These are phyloP conservation scores for Myrmecobius fasciatus DNA, from an alignment of 2,113 vertebrate species.

Conservation along the genomic window DNA sequence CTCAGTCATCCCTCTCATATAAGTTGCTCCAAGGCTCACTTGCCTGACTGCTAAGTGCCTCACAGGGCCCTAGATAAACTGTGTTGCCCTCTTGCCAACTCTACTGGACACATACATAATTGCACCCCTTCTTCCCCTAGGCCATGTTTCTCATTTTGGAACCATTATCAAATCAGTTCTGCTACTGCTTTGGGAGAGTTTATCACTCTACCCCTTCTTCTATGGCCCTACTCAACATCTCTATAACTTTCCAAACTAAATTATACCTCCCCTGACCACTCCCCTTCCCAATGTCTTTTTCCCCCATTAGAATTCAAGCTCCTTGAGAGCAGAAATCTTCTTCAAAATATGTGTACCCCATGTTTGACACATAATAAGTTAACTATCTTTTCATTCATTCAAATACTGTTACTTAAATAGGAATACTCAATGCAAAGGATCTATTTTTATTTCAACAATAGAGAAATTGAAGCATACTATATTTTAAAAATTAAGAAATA, in stretches of 20 bases:
- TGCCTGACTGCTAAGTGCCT: not conserved
- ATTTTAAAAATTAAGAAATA: slow-evolving; percentile 40
- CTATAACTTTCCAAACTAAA: not conserved
- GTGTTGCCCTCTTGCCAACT: not conserved
- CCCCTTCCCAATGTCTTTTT: not conserved
- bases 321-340: not conserved
- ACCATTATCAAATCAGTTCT: not conserved
- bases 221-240: not conserved
- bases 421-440: slow-evolving; percentile 26
- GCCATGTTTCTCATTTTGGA: not conserved
- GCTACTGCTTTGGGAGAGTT: not conserved
- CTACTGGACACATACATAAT: not conserved
- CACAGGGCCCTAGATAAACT: not conserved
- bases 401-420: slow-evolving; percentile 35
- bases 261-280: not conserved
- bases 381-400: not conserved
- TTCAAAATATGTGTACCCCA: not conserved
- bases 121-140: too few species aligned
- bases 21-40: not conserved
- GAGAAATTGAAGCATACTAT: slow-evolving; percentile 1
- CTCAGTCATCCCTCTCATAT: not conserved
- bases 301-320: not conserved
- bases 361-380: too few species aligned
- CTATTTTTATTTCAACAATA: slow-evolving; percentile 35
- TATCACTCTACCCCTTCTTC: not conserved